Percentiles rank a stretch among this genome's conserved stretches.
These are phyloP conservation scores for Gymnocephalus cernua DNA, from an alignment of 2,113 vertebrate genomes.

Conservation along the genomic window DNA sequence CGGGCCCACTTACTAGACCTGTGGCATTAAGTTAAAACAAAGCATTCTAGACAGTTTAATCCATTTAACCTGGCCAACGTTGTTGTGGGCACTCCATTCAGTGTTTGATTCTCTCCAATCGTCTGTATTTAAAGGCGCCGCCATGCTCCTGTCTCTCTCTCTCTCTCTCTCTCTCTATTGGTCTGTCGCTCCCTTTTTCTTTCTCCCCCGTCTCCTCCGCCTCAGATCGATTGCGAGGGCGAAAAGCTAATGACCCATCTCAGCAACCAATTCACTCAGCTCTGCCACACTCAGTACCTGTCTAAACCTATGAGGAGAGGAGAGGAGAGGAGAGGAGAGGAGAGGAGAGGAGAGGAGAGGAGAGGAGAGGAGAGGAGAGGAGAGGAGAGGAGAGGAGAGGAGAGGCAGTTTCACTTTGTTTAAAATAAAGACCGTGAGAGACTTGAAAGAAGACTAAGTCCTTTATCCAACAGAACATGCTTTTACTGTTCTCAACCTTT, in stretches of 20 bases:
- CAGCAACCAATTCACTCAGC: slow-evolving; percentile 83
- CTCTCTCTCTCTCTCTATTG: slow-evolving; percentile 25
- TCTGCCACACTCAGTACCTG: slow-evolving; percentile 80
- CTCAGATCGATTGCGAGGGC: slow-evolving; percentile 79
- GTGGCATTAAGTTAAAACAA: slow-evolving; percentile 78
- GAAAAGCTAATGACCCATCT: slow-evolving; percentile 83
- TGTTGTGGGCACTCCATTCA: slow-evolving; percentile 73
- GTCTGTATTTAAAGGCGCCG: slow-evolving; percentile 71
- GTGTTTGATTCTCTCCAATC: slow-evolving; percentile 67
- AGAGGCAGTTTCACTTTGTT: background rate
- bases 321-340: slow-evolving; percentile 31
- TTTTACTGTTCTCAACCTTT: background rate
- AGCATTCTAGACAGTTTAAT: slow-evolving; percentile 78
- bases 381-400: slow-evolving; percentile 17
- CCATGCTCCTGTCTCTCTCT: slow-evolving; percentile 49
- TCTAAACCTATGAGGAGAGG: slow-evolving; percentile 75
- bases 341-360: slow-evolving; percentile 47
- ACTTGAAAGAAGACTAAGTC: no score
- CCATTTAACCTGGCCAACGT: slow-evolving; percentile 76
- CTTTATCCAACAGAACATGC: no score
- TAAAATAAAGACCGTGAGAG: background rate
- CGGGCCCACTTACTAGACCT: slow-evolving; percentile 56
- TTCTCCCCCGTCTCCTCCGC: slow-evolving; percentile 47
- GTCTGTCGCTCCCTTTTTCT: slow-evolving; percentile 42
- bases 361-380: slow-evolving; percentile 35